Evolutionary conservation across 2,113 vertebrate species (phyloP).

Genomic region (Malurus alboscapulatus): DNA sequence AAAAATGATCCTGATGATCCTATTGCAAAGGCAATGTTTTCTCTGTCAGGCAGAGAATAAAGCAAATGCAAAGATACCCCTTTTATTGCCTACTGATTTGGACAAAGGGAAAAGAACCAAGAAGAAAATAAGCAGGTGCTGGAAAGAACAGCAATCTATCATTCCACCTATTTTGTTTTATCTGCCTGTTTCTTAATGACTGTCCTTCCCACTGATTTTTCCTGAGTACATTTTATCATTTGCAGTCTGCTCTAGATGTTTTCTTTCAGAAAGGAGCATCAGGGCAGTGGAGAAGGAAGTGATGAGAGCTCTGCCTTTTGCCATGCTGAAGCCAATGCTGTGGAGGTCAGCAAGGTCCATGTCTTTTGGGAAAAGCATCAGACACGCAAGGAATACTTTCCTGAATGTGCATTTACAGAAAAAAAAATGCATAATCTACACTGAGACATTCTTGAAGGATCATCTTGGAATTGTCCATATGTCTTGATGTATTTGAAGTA

Average conservation of each 20-base stretch:
- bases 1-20: neutral
- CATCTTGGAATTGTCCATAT: neutral
- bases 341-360: neutral
- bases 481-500: neutral
- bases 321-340: neutral
- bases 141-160: neutral
- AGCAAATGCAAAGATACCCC: neutral
- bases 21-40: neutral
- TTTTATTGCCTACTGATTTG: neutral
- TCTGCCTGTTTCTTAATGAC: neutral
- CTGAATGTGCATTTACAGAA: neutral
- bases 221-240: neutral
- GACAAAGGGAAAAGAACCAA: neutral
- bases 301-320: neutral
- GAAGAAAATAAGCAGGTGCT: neutral
- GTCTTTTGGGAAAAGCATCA: neutral
- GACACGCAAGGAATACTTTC: neutral
- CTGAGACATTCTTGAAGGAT: neutral
- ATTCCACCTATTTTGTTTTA: neutral
- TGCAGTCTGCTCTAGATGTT: neutral
- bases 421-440: too few relatives aligned
- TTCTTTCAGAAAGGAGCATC: neutral
- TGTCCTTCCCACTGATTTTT: neutral
- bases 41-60: neutral
- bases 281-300: neutral